Percentiles rank a stretch among this genome's conserved stretches.
These are phyloP conservation scores for Mormyrops attenuatus DNA, from an alignment of 2,797 vertebrate genomes.

Conservation along the genomic window DNA sequence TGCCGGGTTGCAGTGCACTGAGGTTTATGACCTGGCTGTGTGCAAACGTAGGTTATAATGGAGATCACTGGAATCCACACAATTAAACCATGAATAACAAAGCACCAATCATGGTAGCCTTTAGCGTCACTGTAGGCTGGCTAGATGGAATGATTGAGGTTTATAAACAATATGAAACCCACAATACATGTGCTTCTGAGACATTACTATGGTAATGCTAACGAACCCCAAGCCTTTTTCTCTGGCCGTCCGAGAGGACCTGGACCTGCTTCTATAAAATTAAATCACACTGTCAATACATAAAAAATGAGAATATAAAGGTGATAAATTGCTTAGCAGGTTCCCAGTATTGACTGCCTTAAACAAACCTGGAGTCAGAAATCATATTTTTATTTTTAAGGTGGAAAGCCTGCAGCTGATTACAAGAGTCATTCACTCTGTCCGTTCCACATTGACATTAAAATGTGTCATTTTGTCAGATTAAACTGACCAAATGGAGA, in stretches of 20 bases:
- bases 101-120: background rate
- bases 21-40: background rate
- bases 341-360: slow-evolving; percentile 8
- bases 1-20: background rate
- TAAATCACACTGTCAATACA: slow-evolving; percentile 13
- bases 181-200: background rate
- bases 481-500: background rate
- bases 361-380: slow-evolving; percentile 4
- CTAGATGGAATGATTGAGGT: background rate
- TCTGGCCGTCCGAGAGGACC: background rate
- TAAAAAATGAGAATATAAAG: background rate
- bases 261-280: slow-evolving; percentile 2
- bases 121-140: background rate
- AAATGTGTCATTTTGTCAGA: background rate
- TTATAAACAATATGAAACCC: background rate
- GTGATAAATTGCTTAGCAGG: slow-evolving; percentile 13
- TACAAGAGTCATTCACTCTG: slow-evolving; percentile 1
- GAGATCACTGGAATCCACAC: background rate
- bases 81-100: background rate
- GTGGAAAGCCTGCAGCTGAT: background rate
- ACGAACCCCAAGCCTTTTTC: background rate
- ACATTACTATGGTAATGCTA: background rate
- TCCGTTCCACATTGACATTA: background rate
- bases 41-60: background rate
- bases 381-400: slow-evolving; percentile 12